A percentile compares a stretch with the other conserved stretches of the same genome.
These are phyloP conservation scores for Galaxea fascicularis DNA, from an alignment of 92 coral and sea anemone genomes.

Conservation along the genomic window DNA sequence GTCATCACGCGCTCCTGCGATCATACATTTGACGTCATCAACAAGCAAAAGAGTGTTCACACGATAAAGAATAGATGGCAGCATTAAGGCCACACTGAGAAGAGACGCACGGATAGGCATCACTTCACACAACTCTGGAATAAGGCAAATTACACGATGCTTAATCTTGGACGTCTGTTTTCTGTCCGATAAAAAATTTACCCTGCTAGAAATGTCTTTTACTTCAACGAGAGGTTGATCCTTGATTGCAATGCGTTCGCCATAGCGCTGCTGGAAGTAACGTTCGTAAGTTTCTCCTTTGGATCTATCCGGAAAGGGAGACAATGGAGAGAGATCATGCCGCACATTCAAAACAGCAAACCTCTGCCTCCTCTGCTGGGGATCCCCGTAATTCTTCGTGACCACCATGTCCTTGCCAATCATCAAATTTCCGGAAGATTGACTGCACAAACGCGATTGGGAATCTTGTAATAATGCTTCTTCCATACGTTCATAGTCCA, in stretches of 20 bases:
- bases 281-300: constrained; percentile 78
- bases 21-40: constrained; percentile 61
- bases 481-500: constrained; percentile 42
- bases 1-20: constrained; percentile 42
- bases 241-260: constrained; percentile 24
- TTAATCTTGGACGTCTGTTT: constrained; percentile 52
- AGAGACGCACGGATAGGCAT: constrained; percentile 65
- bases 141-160: constrained; percentile 53
- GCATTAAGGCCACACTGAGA: constrained; percentile 64
- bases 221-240: constrained; percentile 79
- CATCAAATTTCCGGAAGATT: not conserved
- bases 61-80: constrained; percentile 85
- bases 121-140: constrained; percentile 79
- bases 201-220: constrained; percentile 60
- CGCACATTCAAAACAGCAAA: constrained; percentile 64
- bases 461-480: not conserved
- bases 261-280: constrained; percentile 64
- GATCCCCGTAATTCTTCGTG: constrained; percentile 3
- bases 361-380: constrained; percentile 24
- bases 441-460: not conserved
- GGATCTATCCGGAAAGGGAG: constrained; percentile 80
- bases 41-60: constrained; percentile 74
- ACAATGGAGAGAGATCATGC: constrained; percentile 55
- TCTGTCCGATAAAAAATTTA: constrained; percentile 74
- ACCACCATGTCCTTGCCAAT: constrained; percentile 22